Evolutionary conservation across 1,140 invertebrate genomes (phyloP).

Genomic region (Dreissena rostriformis): DNA sequence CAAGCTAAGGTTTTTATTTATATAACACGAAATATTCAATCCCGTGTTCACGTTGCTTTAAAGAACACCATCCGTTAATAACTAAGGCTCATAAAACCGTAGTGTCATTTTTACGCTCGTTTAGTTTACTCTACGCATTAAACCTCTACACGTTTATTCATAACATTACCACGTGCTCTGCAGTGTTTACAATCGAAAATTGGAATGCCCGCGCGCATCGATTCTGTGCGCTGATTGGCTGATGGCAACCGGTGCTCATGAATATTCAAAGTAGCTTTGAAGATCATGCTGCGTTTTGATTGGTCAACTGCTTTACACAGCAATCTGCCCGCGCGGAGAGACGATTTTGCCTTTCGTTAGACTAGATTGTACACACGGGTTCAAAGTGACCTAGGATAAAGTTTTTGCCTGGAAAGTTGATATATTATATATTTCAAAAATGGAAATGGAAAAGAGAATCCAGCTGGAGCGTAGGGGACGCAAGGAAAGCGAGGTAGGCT

Average conservation of each 20-base stretch:
- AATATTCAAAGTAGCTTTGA: slow-evolving; percentile 55
- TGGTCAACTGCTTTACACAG: slow-evolving; percentile 56
- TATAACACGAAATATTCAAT: too few species aligned
- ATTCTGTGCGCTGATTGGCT: slow-evolving; percentile 34
- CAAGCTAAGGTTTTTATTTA: too few species aligned
- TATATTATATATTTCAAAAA: slow-evolving; percentile 36
- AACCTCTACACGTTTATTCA: slow-evolving; percentile 18
- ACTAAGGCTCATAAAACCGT: too few species aligned
- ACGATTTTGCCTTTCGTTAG: slow-evolving; percentile 54
- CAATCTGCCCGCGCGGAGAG: slow-evolving; percentile 68
- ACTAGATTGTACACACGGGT: slow-evolving; percentile 46
- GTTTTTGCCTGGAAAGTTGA: slow-evolving; percentile 8
- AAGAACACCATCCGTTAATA: too few species aligned
- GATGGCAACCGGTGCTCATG: slow-evolving; percentile 12
- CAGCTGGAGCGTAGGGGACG: slow-evolving; percentile 67
- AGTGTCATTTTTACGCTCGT: too few species aligned
- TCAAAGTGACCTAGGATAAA: slow-evolving; percentile 49
- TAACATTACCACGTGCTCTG: slow-evolving; percentile 54
- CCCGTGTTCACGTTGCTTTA: too few species aligned
- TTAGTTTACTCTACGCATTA: background rate
- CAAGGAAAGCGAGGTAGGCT: slow-evolving; percentile 63
- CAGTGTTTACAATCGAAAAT: slow-evolving; percentile 53
- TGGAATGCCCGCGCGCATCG: slow-evolving; percentile 44
- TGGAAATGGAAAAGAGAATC: slow-evolving; percentile 71
- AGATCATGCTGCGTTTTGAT: slow-evolving; percentile 44